These are phyloP conservation scores for Eurois occulta DNA, from an alignment of 2,888 invertebrate species.

Conservation along the genomic window DNA sequence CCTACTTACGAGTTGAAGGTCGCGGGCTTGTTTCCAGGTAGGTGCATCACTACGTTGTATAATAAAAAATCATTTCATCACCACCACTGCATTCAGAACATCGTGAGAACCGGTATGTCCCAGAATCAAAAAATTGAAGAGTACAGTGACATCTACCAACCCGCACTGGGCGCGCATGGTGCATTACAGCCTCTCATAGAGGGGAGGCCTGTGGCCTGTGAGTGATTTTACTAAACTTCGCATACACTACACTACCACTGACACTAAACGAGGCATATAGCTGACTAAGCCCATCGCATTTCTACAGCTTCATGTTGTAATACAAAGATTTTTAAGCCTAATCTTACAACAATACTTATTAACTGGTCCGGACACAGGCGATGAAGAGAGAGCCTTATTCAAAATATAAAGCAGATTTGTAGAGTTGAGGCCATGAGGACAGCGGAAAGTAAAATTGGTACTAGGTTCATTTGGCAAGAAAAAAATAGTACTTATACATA, in stretches of 20 bases:
- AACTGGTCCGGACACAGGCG: slow-evolving; percentile 11
- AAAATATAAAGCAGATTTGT: slow-evolving; percentile 27
- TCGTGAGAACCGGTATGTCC: neutral
- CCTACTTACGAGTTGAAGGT: neutral
- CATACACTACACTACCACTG: neutral
- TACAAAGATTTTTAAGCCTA: neutral
- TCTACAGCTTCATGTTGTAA: neutral
- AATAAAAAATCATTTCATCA: neutral
- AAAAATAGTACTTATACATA: no score
- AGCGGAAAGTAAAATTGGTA: neutral
- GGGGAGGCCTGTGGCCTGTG: neutral
- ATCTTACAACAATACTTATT: slow-evolving; percentile 32
- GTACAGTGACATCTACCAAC: neutral
- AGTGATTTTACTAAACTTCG: neutral
- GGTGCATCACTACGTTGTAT: neutral
- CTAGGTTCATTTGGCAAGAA: no score
- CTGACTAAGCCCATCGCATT: neutral
- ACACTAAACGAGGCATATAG: neutral
- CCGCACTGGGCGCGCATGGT: neutral
- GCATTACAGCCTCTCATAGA: neutral
- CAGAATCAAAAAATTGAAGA: neutral
- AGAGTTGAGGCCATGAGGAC: slow-evolving; percentile 13
- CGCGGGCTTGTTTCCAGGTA: neutral
- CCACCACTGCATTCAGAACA: neutral
- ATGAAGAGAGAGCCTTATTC: slow-evolving; percentile 22